Percentiles rank a stretch among this genome's conserved stretches.
Conservation (phyloP, 2,888 invertebrate genomes). For the Lydus trimaculatus region DNA sequence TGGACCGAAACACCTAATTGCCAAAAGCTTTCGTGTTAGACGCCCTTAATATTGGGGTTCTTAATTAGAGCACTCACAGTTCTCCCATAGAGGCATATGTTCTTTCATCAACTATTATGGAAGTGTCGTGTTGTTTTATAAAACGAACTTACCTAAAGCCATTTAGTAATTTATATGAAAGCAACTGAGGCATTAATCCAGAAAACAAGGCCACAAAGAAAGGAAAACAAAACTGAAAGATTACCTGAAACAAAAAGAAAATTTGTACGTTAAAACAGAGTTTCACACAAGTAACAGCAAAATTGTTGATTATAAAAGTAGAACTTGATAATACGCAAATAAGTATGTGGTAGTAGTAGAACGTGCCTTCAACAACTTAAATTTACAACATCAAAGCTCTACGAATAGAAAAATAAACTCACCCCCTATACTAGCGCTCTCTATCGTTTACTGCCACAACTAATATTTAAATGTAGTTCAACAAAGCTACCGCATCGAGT, state of each 20-base stretch:
- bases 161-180: slow-evolving; percentile 13
- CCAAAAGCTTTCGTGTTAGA: slow-evolving; percentile 58
- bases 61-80: slow-evolving; percentile 50
- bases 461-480: slow-evolving; percentile 20
- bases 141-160: slow-evolving; percentile 31
- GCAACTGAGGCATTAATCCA: slow-evolving; percentile 9
- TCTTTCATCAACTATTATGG: slow-evolving; percentile 32
- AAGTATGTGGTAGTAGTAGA: not conserved
- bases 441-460: slow-evolving; percentile 20
- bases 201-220: slow-evolving; percentile 6
- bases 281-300: not conserved
- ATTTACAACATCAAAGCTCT: not conserved
- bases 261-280: not conserved
- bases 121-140: slow-evolving; percentile 27
- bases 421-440: slow-evolving; percentile 34
- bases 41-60: slow-evolving; percentile 49
- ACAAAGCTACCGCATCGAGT: slow-evolving; percentile 30
- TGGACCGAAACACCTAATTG: slow-evolving; percentile 57
- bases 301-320: not conserved
- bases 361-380: slow-evolving; percentile 1
- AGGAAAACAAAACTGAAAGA: not conserved
- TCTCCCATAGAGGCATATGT: slow-evolving; percentile 38
- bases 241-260: slow-evolving; percentile 22
- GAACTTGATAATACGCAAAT: not conserved
- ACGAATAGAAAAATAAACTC: slow-evolving; percentile 16